Conservation (phyloP, 2,888 invertebrate species). For the Colletes collaris region DNA sequence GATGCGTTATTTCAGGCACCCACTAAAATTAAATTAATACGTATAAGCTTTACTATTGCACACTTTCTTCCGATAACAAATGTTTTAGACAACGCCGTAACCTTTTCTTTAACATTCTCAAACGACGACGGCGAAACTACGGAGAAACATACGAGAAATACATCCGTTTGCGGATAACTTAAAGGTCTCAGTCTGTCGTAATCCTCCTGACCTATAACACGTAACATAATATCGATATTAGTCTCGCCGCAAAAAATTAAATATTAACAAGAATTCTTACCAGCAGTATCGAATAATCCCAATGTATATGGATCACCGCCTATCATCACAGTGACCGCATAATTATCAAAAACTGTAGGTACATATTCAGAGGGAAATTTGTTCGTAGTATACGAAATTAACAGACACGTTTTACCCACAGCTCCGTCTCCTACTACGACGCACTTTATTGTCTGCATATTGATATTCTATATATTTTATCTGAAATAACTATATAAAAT, state of each 20-base stretch:
- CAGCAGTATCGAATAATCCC: conserved; percentile 99
- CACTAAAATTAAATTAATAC: conserved; percentile 87
- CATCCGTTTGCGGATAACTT: conserved; percentile 99
- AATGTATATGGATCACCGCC: conserved; percentile 99
- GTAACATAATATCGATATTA: neutral
- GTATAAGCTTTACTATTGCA: neutral
- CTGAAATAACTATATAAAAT: conserved; percentile 42
- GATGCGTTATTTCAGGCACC: conserved; percentile 99
- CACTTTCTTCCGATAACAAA: neutral
- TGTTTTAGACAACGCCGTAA: conserved; percentile 76
- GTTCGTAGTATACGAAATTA: conserved; percentile 96
- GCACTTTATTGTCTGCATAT: conserved; percentile 98
- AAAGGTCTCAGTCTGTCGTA: conserved; percentile 98
- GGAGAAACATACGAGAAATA: conserved; percentile 99
- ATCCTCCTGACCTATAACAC: conserved; percentile 94
- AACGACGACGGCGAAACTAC: conserved; percentile 99
- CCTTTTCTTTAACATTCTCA: conserved; percentile 99
- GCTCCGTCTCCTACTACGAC: conserved; percentile 99
- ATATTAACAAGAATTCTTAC: conserved; percentile 81
- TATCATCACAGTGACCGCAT: conserved; percentile 99
- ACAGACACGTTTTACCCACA: conserved; percentile 97
- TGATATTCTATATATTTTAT: conserved; percentile 34
- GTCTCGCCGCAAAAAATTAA: neutral
- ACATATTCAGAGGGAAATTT: conserved; percentile 98
- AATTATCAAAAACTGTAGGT: conserved; percentile 98